These are phyloP conservation scores for Orthosia cruda DNA, from an alignment of 2,888 invertebrate species.

Conservation along the genomic window DNA sequence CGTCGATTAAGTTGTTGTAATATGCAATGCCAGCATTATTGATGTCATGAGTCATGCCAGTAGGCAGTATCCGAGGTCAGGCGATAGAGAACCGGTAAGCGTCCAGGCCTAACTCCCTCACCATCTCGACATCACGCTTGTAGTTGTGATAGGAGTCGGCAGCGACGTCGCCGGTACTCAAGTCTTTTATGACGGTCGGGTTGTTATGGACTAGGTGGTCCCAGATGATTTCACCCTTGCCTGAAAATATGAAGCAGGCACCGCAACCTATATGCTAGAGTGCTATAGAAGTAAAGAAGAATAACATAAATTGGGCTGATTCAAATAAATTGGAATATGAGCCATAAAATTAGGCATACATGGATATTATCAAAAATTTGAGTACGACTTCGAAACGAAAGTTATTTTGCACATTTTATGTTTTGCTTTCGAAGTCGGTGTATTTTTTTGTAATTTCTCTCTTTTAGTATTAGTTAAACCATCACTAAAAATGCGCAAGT, in stretches of 20 bases:
- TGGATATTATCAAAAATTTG: too few species aligned
- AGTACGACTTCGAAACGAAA: too few species aligned
- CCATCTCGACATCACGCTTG: constrained; percentile 89
- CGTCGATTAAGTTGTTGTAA: constrained; percentile 93
- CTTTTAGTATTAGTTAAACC: too few species aligned
- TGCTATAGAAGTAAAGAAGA: too few species aligned
- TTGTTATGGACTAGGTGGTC: constrained; percentile 75
- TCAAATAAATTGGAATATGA: too few species aligned
- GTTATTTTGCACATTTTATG: too few species aligned
- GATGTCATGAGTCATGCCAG: constrained; percentile 87
- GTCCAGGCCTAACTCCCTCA: constrained; percentile 85
- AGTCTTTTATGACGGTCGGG: constrained; percentile 70
- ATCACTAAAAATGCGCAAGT: too few species aligned
- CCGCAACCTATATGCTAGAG: too few species aligned
- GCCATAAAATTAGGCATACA: too few species aligned
- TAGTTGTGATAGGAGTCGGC: constrained; percentile 92
- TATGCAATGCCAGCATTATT: constrained; percentile 92
- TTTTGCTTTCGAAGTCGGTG: too few species aligned
- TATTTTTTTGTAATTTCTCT: too few species aligned
- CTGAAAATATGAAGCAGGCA: constrained; percentile 59
- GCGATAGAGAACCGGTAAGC: constrained; percentile 91
- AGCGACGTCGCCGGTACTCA: constrained; percentile 91
- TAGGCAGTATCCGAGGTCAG: constrained; percentile 93
- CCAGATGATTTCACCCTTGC: constrained; percentile 79
- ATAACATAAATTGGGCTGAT: too few species aligned